Conservation (phyloP, 2,113 vertebrate species). For the Regulus satrapa region DNA sequence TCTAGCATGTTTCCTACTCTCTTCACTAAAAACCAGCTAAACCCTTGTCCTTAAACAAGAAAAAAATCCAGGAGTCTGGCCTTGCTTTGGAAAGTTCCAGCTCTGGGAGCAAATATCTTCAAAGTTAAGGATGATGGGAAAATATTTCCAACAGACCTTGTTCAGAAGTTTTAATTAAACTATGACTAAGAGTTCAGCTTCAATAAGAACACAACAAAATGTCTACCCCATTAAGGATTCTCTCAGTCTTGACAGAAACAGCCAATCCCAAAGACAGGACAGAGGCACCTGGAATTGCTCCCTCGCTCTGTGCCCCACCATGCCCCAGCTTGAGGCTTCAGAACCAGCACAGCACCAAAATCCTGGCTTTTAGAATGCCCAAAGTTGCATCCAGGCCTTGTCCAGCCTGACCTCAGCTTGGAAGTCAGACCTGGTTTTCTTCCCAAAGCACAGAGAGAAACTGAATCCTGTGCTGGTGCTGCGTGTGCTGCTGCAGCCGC, state of each 20-base stretch:
- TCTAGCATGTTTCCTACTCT: neutral
- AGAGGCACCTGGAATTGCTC: accelerated
- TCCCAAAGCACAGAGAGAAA: neutral
- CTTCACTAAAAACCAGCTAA: neutral
- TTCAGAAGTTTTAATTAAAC: neutral
- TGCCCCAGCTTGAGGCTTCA: accelerated
- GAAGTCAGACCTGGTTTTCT: neutral
- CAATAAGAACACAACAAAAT: neutral
- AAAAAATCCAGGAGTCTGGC: neutral
- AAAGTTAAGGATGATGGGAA: neutral
- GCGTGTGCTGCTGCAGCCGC: accelerated
- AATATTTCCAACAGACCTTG: neutral
- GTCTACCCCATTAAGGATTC: neutral
- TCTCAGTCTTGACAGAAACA: neutral
- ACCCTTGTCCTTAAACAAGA: neutral
- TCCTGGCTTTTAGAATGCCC: neutral
- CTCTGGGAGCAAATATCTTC: neutral
- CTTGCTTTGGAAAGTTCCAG: neutral
- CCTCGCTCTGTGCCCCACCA: accelerated
- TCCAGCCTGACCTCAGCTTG: neutral
- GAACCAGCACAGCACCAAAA: neutral
- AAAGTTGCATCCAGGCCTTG: neutral
- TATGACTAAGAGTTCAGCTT: neutral
- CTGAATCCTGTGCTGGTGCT: accelerated
- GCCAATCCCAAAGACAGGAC: neutral